Evolutionary conservation across 1,140 invertebrate species (phyloP), one percentile per base, ranked within the genome.

Genomic region (Halesus radiatus): DNA sequence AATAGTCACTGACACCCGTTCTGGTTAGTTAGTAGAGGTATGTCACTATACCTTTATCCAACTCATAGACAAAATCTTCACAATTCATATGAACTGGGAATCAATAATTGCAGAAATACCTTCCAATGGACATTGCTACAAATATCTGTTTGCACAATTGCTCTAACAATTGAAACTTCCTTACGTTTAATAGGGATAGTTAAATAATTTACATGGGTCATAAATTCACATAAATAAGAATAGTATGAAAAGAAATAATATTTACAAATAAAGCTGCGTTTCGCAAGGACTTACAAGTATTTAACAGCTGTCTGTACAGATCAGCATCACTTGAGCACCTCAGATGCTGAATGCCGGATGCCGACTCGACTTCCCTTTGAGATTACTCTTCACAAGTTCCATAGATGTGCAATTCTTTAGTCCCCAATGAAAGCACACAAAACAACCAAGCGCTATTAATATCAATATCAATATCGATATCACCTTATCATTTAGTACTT

Each of bases 241-340:
- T 76, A 76, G n/a, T 32, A 58, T n/a, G 20, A 78, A 68, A 78
- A 32, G 50, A 53, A 78, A 26, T 20, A 37, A 79, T 74, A 79
- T 75, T 20, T 74, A 79, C 78, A 64, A 62, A 79, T 79, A 79
- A 79, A 79, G 78, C 78, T 79, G 78, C 78, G 64, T 53, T 79
- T 79, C 23, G 56, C 68, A 74, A 79, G 78, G 78, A 79, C 70
- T 29, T 74, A 79, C 53, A 64, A 73, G 50, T 29, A 72, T 79
- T 58, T 4, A 70, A 60, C 29, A 52, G 73, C 56, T 76, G 56
- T 60, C 60, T 52, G 18, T 54, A 74, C 7, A 26, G 15, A 54
- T 60, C 23, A 1, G 1, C 37, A 45, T 2, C 37, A 45, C 10
- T 13, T 13, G 8, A 45, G 32, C 32, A 37, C 56, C 56, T 20